Conservation (phyloP, 2,888 invertebrate genomes). For the Marasmarcha lunaedactyla region DNA sequence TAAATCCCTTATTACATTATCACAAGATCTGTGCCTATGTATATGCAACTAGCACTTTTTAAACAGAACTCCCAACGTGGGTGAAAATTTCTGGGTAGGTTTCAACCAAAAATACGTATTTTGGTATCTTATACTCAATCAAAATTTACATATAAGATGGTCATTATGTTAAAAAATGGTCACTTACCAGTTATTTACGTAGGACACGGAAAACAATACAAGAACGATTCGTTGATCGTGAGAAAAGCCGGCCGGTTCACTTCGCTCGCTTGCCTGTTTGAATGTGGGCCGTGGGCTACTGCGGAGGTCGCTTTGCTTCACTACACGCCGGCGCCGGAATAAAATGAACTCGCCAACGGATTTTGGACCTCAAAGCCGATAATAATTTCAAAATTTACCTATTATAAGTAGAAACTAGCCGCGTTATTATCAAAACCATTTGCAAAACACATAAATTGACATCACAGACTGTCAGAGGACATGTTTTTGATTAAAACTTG, state of each 20-base stretch:
- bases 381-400: constrained; percentile 28
- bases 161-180: too few relatives aligned
- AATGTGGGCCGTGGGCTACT: constrained; percentile 5
- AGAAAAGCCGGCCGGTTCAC: constrained; percentile 50
- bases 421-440: constrained; percentile 24
- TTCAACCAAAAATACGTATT: too few relatives aligned
- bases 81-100: too few relatives aligned
- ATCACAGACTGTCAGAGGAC: constrained; percentile 28
- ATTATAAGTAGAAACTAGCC: not conserved
- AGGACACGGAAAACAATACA: constrained; percentile 21
- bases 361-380: constrained; percentile 35
- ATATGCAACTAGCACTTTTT: too few relatives aligned
- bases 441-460: constrained; percentile 29
- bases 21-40: too few relatives aligned
- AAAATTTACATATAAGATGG: too few relatives aligned
- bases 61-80: too few relatives aligned
- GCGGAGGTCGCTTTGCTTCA: constrained; percentile 53
- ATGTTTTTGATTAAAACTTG: constrained; percentile 34
- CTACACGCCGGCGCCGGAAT: constrained; percentile 47
- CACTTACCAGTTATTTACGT: too few relatives aligned
- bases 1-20: too few relatives aligned
- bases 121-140: too few relatives aligned
- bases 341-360: constrained; percentile 41
- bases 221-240: constrained; percentile 40
- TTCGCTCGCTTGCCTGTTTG: constrained; percentile 1